Evolutionary conservation across 2,797 vertebrate species (phyloP), one percentile per base, ranked within the genome.

Genomic region (Nyctibius grandis): DNA sequence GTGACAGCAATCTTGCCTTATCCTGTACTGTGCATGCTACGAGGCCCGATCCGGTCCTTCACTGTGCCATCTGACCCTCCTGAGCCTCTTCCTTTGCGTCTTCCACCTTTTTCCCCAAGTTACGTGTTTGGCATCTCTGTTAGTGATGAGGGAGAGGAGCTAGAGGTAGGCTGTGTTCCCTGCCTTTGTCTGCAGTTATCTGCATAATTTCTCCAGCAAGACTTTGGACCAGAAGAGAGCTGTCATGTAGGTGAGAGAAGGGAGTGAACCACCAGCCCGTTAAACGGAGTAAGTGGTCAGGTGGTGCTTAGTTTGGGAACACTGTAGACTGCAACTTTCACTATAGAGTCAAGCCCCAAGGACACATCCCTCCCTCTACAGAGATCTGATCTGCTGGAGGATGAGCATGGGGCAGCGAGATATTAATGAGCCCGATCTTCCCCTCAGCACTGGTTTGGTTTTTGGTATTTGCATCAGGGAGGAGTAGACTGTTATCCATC

Each of bases 41-140:
- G 40, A 78, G 45, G 48, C 38, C 42, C 13, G 0, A 5, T 34
- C n/a, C 33, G 23, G 6, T 76, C 57, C 18, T 88, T 88, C 2
- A 0, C 40, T 73, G 70, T 72, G 57, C 57, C 16, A 5, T 61
- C 34, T 72, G 44, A 59, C 20, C 22, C 48, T 78, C n/a, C 29
- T 13, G 48, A 40, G 51, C 56, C 20, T 57, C 57, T 65, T 33
- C 34, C 40, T 85, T 76, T 10, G 2, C 12, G 68, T 74, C 61
- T 78, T 47, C 15, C 25, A 28, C 5, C 34, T 22, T 65, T 54
- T 33, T 38, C 16, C 33, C 19, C 15, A 33, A 48, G 18, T 42
- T 57, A 9, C 0, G 0, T 4, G 2, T 88, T 73, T 47, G 38
- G 11, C 26, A 47, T 74, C 26, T 57, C n/a, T 9, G 15, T 45